Percentiles rank a stretch among this genome's conserved stretches.
phyloP scores from a whole-genome alignment of 2,888 invertebrate species.

The Drosophila infuscata region DNA sequence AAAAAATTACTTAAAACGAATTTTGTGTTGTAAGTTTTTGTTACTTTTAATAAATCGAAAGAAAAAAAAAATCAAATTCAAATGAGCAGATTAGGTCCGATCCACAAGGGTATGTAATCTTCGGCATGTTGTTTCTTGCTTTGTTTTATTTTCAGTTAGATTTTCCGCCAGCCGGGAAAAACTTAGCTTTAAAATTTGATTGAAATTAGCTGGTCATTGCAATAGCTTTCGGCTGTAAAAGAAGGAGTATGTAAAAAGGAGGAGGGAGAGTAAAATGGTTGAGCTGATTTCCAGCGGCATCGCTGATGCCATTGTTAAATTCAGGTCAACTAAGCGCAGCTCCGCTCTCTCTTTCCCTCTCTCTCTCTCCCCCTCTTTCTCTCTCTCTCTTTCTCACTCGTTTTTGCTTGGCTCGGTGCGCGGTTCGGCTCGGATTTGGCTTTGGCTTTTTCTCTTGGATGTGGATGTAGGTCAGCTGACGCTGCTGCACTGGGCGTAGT shows the following conservation, averaged over 20 bases:
- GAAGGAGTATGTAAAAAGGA: not conserved
- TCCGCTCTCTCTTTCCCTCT: not conserved
- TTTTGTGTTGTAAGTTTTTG: too few relatives aligned
- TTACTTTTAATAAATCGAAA: not conserved
- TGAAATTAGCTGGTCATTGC: slow-evolving; percentile 57
- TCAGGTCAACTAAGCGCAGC: slow-evolving; percentile 57
- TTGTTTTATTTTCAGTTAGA: slow-evolving; percentile 2
- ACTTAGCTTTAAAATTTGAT: slow-evolving; percentile 58
- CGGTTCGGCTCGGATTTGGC: slow-evolving; percentile 43
- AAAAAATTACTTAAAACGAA: not conserved
- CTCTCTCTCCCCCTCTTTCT: not conserved
- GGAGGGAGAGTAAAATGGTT: not conserved
- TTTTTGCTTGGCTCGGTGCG: slow-evolving; percentile 22
- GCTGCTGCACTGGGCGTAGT: slow-evolving; percentile 68
- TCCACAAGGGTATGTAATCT: not conserved
- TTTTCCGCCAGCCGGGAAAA: slow-evolving; percentile 10
- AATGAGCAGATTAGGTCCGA: not conserved
- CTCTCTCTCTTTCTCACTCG: slow-evolving; percentile 5
- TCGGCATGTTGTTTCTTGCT: not conserved
- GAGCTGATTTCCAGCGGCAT: slow-evolving; percentile 34
- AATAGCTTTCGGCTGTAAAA: slow-evolving; percentile 30
- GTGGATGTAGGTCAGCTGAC: slow-evolving; percentile 74
- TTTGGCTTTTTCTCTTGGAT: slow-evolving; percentile 45
- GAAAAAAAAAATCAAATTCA: not conserved
- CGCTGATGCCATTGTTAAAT: slow-evolving; percentile 49